Evolutionary conservation across 1,140 invertebrate genomes (phyloP).

Genomic region (Bombus haemorrhoidalis): DNA sequence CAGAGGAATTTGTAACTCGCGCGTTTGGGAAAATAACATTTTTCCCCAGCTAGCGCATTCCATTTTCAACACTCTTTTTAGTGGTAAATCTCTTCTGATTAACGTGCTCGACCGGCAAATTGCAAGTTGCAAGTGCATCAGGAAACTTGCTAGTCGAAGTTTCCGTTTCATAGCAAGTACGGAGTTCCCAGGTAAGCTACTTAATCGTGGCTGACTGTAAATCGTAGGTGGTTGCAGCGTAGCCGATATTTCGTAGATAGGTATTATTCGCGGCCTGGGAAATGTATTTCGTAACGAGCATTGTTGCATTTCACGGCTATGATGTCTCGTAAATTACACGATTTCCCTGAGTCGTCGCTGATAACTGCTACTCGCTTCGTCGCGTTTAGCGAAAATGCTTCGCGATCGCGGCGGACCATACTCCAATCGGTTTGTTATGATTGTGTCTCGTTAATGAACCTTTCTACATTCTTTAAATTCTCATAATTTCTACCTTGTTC

Average conservation of each 20-base stretch:
- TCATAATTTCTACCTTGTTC: background rate
- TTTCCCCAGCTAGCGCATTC: no score
- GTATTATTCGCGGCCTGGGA: constrained; percentile 20
- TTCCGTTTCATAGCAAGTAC: constrained; percentile 24
- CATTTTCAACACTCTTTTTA: background rate
- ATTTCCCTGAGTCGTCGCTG: constrained; percentile 20
- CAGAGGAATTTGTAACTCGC: background rate
- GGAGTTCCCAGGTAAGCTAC: constrained; percentile 57
- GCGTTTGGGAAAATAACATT: background rate
- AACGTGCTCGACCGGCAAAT: constrained; percentile 33
- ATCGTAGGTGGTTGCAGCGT: constrained; percentile 56
- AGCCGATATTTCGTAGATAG: constrained; percentile 61
- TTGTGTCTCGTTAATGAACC: constrained; percentile 1
- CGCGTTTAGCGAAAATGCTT: constrained; percentile 3
- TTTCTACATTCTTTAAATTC: background rate
- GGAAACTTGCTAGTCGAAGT: constrained; percentile 55
- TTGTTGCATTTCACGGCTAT: constrained; percentile 26
- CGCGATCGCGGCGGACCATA: no score
- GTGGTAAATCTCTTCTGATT: constrained; percentile 54
- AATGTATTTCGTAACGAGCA: constrained; percentile 37
- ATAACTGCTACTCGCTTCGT: background rate
- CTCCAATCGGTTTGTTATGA: background rate
- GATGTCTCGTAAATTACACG: constrained; percentile 27
- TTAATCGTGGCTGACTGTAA: constrained; percentile 65
- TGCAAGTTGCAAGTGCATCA: constrained; percentile 32